Conservation (phyloP, 2,888 invertebrate genomes). For the Drosophila formosana region DNA sequence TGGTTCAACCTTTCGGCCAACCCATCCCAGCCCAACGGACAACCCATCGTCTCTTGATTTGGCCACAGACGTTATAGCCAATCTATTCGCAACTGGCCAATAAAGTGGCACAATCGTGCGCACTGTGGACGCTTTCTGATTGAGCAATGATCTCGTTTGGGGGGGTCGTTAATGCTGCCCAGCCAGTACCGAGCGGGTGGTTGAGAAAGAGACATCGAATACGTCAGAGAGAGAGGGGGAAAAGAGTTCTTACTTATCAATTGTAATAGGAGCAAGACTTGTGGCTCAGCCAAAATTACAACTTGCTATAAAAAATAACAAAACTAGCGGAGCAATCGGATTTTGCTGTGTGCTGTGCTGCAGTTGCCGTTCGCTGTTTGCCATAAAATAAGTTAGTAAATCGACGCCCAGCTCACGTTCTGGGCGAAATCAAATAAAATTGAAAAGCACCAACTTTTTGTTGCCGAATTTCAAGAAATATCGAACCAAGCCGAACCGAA, state of each 20-base stretch:
- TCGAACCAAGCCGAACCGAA: conserved; percentile 3
- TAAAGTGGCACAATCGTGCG: conserved; percentile 81
- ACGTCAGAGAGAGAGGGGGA: not conserved
- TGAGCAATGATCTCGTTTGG: conserved; percentile 73
- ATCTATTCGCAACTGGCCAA: conserved; percentile 66
- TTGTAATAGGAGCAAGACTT: conserved; percentile 47
- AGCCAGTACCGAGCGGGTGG: not conserved
- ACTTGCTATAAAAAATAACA: conserved; percentile 57
- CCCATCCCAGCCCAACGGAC: conserved; percentile 44
- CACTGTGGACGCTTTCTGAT: conserved; percentile 76
- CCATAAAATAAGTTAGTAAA: conserved; percentile 71
- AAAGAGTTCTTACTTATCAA: conserved; percentile 47
- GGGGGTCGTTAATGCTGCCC: conserved; percentile 9
- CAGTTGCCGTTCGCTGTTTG: conserved; percentile 41
- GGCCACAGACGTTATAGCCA: conserved; percentile 37
- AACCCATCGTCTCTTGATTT: conserved; percentile 32
- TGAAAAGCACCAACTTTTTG: conserved; percentile 54
- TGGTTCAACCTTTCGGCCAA: conserved; percentile 20
- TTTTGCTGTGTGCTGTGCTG: conserved; percentile 35
- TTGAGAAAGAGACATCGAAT: not conserved
- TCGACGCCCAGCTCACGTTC: conserved; percentile 80
- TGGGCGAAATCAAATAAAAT: conserved; percentile 70
- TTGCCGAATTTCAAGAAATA: conserved; percentile 25
- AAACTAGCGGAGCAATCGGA: conserved; percentile 43
- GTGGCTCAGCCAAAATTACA: conserved; percentile 53